A percentile compares a stretch with the other conserved stretches of the same genome.
phyloP scores from a whole-genome alignment of 1,140 invertebrate genomes.

The Papilio helenus region DNA sequence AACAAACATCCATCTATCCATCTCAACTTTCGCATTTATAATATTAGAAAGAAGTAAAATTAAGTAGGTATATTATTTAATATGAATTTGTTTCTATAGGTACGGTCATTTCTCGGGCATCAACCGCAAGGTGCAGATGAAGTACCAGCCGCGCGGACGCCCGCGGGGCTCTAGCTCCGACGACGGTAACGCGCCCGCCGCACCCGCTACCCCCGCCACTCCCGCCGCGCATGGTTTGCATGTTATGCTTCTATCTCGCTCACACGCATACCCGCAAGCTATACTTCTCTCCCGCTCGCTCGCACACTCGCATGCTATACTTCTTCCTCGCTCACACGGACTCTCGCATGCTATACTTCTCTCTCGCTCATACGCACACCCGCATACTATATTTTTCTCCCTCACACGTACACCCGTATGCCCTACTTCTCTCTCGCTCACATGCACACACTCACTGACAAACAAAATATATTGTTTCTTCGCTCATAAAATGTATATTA shows the following conservation, averaged over 20 bases:
- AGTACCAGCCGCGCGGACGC: conserved; percentile 98
- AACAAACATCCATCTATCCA: too few species aligned
- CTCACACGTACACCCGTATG: too few species aligned
- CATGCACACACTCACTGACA: neutral
- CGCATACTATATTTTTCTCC: neutral
- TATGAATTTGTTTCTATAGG: conserved; percentile 82
- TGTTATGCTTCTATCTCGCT: conserved; percentile 44
- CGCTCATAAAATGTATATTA: neutral
- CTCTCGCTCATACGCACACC: neutral
- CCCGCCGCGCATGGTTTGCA: conserved; percentile 55
- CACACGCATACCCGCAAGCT: conserved; percentile 29
- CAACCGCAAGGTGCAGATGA: conserved; percentile 99
- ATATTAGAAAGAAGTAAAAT: too few species aligned
- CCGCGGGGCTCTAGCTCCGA: conserved; percentile 97
- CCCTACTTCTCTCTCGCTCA: too few species aligned
- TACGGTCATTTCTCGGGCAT: conserved; percentile 99
- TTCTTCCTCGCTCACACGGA: conserved; percentile 20
- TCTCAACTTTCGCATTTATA: too few species aligned
- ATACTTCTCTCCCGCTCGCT: conserved; percentile 39
- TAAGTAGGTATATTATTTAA: too few species aligned
- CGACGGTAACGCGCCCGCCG: conserved; percentile 89
- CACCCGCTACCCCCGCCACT: conserved; percentile 41
- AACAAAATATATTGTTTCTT: neutral
- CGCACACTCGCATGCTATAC: conserved; percentile 40
- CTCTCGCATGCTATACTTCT: conserved; percentile 42